phyloP scores from a whole-genome alignment of 2,113 vertebrate genomes.

The Mandrillus leucophaeus region DNA sequence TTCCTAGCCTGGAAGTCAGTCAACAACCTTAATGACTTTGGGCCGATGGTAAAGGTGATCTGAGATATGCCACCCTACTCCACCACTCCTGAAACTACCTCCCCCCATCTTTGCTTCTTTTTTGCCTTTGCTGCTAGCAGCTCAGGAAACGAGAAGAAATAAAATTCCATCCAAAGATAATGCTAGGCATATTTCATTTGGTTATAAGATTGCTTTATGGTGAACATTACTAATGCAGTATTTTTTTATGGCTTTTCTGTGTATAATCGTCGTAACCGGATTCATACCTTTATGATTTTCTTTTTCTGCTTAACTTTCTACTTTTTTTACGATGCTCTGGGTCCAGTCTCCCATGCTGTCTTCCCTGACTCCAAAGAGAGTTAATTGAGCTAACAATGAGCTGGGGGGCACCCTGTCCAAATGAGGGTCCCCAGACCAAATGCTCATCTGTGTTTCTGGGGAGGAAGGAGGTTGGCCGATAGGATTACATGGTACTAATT shows the following conservation, averaged over 20 bases:
- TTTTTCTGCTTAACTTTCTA: slow-evolving; percentile 69
- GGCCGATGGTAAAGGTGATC: slow-evolving; percentile 58
- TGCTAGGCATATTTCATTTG: slow-evolving; percentile 83
- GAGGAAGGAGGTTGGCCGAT: not conserved
- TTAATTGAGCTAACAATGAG: not conserved
- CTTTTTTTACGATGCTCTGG: not conserved
- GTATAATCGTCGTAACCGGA: slow-evolving; percentile 68
- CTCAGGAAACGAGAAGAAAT: slow-evolving; percentile 83
- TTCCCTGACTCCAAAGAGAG: not conserved
- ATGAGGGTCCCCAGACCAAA: not conserved
- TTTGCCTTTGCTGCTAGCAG: slow-evolving; percentile 70
- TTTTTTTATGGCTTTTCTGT: slow-evolving; percentile 85
- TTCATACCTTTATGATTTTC: slow-evolving; percentile 76
- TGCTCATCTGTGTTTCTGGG: not conserved
- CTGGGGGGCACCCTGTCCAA: not conserved
- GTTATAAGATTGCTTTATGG: slow-evolving; percentile 86
- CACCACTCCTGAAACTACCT: not conserved
- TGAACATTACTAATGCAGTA: slow-evolving; percentile 81
- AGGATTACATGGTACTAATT: not conserved
- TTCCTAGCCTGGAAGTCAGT: slow-evolving; percentile 57
- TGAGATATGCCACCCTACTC: slow-evolving; percentile 29
- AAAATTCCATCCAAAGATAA: slow-evolving; percentile 84
- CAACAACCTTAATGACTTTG: slow-evolving; percentile 68
- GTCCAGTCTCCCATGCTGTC: slow-evolving; percentile 8
- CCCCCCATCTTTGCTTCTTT: not conserved